Conservation (phyloP, 2,888 invertebrate species). For the Trichacis sp. region DNA sequence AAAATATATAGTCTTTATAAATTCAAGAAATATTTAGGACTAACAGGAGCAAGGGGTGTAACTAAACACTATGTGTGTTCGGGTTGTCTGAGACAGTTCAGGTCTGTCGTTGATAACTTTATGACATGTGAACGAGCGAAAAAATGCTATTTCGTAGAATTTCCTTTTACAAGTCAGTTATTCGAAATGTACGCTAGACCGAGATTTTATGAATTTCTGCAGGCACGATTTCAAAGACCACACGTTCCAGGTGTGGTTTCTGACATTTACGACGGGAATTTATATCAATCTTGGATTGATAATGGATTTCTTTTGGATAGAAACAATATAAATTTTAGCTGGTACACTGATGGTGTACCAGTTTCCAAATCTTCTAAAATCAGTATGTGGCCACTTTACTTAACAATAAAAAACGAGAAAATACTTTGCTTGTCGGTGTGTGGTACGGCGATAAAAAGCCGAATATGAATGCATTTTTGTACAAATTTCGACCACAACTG, state of each 20-base stretch:
- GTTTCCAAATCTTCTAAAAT: slow-evolving; percentile 10
- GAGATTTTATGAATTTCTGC: slow-evolving; percentile 11
- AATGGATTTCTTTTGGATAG: slow-evolving; percentile 16
- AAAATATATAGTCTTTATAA: slow-evolving; percentile 20
- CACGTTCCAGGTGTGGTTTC: slow-evolving; percentile 9
- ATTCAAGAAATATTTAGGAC: slow-evolving; percentile 20
- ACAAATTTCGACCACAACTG: slow-evolving; percentile 11
- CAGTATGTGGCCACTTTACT: slow-evolving; percentile 9
- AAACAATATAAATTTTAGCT: slow-evolving; percentile 18
- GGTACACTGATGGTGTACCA: no score
- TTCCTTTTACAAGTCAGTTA: slow-evolving; percentile 23
- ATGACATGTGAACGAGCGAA: background rate
- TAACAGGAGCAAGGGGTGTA: background rate
- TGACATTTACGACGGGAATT: slow-evolving; percentile 26
- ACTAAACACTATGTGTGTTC: slow-evolving; percentile 18
- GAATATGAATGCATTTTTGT: slow-evolving; percentile 9
- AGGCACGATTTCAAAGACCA: slow-evolving; percentile 20
- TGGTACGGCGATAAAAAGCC: slow-evolving; percentile 20
- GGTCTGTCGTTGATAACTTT: background rate
- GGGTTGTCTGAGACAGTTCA: slow-evolving; percentile 3
- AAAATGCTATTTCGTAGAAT: slow-evolving; percentile 8
- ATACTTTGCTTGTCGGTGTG: slow-evolving; percentile 10
- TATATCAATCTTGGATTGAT: no score
- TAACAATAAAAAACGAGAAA: slow-evolving; percentile 13
- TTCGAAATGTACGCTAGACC: slow-evolving; percentile 16